These are phyloP conservation scores for Escarpia spicata DNA, from an alignment of 2,888 invertebrate species.

Conservation along the genomic window DNA sequence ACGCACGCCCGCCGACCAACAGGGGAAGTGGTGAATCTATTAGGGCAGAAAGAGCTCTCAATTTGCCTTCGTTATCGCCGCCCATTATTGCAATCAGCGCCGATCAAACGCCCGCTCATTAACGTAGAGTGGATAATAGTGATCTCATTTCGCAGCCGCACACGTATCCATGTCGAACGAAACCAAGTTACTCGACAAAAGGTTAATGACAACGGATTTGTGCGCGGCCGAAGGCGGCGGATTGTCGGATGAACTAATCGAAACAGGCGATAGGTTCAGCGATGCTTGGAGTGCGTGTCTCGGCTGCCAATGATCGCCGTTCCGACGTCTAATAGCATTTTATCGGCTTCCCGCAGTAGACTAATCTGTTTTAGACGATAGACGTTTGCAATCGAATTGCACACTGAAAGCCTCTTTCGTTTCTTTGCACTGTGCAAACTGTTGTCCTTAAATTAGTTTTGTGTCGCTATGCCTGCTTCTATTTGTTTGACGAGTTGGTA, in stretches of 20 bases:
- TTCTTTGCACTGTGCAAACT: background rate
- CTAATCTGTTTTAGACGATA: conserved; percentile 16
- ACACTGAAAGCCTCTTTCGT: background rate
- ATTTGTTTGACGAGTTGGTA: background rate
- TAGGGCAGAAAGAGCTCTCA: background rate
- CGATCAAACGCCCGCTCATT: conserved; percentile 13
- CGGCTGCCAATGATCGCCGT: background rate
- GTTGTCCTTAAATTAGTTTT: background rate
- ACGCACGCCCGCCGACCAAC: background rate
- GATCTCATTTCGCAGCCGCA: background rate
- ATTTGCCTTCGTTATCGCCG: background rate
- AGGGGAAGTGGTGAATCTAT: conserved; percentile 11
- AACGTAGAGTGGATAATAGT: background rate
- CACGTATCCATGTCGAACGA: conserved; percentile 12
- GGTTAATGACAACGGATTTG: conserved; percentile 2
- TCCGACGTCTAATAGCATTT: background rate
- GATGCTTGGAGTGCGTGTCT: background rate
- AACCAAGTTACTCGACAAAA: background rate
- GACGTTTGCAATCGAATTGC: conserved; percentile 10
- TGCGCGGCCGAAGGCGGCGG: background rate
- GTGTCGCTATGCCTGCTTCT: background rate
- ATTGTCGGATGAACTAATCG: background rate
- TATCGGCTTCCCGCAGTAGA: background rate
- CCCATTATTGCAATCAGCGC: conserved; percentile 3
- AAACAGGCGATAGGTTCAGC: background rate